Conservation (phyloP, 2,888 invertebrate genomes). For the Drosophila atroscutellata region DNA sequence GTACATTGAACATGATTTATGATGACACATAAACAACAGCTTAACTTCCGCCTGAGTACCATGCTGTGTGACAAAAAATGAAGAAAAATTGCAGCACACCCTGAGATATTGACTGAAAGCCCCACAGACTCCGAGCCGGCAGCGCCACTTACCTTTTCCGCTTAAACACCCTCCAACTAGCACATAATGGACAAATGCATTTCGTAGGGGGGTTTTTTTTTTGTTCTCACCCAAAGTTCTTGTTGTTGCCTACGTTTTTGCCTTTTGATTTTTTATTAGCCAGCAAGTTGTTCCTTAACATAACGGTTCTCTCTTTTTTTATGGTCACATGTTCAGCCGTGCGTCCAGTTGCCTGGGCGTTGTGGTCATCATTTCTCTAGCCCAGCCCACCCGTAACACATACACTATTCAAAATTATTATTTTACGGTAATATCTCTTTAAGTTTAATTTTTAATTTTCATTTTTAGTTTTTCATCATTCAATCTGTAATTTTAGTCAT, state of each 20-base stretch:
- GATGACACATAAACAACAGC: constrained; percentile 80
- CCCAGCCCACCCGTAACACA: constrained; percentile 19
- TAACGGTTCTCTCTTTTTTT: constrained; percentile 60
- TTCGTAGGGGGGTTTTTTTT: constrained; percentile 60
- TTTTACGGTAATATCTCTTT: neutral
- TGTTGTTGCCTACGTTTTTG: constrained; percentile 29
- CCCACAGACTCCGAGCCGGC: constrained; percentile 5
- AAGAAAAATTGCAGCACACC: constrained; percentile 72
- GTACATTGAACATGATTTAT: constrained; percentile 81
- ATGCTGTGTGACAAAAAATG: constrained; percentile 60
- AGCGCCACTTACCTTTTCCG: constrained; percentile 77
- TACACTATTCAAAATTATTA: neutral
- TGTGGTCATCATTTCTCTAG: constrained; percentile 74
- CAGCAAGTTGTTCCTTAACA: constrained; percentile 72
- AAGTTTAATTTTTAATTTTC: neutral
- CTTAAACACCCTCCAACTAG: constrained; percentile 68
- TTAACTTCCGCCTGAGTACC: constrained; percentile 76
- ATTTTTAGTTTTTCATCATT: neutral
- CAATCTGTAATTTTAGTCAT: too few species aligned
- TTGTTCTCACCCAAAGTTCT: constrained; percentile 46
- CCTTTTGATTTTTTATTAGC: constrained; percentile 68
- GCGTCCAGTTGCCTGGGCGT: constrained; percentile 54
- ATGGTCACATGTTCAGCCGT: constrained; percentile 65
- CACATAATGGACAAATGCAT: constrained; percentile 69
- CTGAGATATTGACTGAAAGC: constrained; percentile 80